phyloP scores from a whole-genome alignment of 2,888 invertebrate genomes.

The Unio delphinus region DNA sequence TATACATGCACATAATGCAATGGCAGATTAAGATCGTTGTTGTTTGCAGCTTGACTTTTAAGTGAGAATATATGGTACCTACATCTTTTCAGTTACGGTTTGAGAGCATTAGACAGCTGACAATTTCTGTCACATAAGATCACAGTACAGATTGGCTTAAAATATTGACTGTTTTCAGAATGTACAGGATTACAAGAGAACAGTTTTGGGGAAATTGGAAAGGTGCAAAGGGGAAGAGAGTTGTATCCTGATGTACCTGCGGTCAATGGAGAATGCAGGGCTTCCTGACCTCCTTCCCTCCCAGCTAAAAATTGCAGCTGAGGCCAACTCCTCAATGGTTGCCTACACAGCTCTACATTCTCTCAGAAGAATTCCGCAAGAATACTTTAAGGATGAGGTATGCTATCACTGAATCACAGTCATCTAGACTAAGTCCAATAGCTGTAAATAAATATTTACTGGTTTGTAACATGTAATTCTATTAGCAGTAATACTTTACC shows the following conservation, averaged over 20 bases:
- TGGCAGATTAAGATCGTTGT: no score
- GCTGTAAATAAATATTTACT: no score
- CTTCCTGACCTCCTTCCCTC: slow-evolving; percentile 77
- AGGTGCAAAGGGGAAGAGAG: slow-evolving; percentile 75
- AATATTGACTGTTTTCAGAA: slow-evolving; percentile 41
- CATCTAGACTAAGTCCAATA: no score
- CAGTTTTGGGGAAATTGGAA: slow-evolving; percentile 71
- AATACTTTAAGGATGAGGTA: slow-evolving; percentile 48
- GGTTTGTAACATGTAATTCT: no score
- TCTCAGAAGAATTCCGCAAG: slow-evolving; percentile 71
- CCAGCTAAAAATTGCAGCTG: slow-evolving; percentile 75
- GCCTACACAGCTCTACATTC: slow-evolving; percentile 81
- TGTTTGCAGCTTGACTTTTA: no score
- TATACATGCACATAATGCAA: no score
- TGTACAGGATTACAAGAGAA: slow-evolving; percentile 63
- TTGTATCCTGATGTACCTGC: slow-evolving; percentile 78
- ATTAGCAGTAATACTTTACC: no score
- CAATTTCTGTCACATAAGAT: no score
- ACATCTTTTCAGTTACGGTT: no score
- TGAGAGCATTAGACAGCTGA: no score
- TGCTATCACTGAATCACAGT: no score
- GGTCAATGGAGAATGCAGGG: slow-evolving; percentile 81
- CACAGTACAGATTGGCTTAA: background rate
- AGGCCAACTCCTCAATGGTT: slow-evolving; percentile 74
- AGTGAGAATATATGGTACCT: no score